These are phyloP conservation scores for Calameuta idolon DNA, from an alignment of 2,888 invertebrate species.

Conservation along the genomic window DNA sequence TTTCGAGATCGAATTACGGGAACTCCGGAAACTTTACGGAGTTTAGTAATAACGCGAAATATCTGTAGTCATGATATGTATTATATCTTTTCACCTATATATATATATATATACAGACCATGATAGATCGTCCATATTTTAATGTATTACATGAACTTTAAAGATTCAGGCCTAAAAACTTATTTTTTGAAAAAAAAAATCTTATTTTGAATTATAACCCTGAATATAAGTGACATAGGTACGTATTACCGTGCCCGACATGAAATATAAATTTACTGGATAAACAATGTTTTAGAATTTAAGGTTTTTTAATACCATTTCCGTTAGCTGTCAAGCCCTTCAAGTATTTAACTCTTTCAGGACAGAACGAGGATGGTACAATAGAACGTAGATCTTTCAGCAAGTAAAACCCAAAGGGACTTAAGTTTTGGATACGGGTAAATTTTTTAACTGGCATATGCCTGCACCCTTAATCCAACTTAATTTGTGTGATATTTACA, in stretches of 20 bases:
- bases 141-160: neutral
- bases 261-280: neutral
- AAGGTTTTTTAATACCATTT: neutral
- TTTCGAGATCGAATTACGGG: constrained; percentile 42
- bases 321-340: neutral
- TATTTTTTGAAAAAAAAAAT: neutral
- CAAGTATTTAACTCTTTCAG: neutral
- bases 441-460: neutral
- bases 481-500: neutral
- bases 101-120: neutral
- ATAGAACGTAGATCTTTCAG: neutral
- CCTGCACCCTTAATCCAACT: neutral
- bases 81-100: too few relatives aligned
- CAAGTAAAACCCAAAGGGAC: neutral
- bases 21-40: neutral
- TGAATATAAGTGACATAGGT: neutral
- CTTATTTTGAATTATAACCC: neutral
- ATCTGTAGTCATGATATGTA: neutral
- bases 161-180: neutral
- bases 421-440: neutral
- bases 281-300: neutral
- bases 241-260: neutral
- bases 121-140: neutral
- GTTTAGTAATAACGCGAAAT: neutral
- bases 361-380: neutral